Conservation (phyloP, 2,113 vertebrate species). For the Entomyzon cyanotis region DNA sequence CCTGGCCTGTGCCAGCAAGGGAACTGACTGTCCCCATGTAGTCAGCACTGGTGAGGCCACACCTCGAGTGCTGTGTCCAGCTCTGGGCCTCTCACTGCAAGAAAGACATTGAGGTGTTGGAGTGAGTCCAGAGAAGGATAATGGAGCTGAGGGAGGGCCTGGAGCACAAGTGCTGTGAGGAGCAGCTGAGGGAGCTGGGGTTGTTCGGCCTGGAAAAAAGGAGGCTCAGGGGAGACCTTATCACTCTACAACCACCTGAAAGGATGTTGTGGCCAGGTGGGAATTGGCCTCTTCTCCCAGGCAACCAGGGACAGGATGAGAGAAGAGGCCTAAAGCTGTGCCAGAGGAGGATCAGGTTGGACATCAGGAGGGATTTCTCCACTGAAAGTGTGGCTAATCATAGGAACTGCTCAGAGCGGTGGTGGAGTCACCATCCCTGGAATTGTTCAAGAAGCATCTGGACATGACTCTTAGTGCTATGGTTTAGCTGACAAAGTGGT, state of each 20-base stretch:
- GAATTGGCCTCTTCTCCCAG: neutral
- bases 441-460: neutral
- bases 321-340: neutral
- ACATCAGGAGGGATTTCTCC: too few species aligned
- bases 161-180: neutral
- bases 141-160: neutral
- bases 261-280: neutral
- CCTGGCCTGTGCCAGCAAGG: neutral
- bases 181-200: neutral
- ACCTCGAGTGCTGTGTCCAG: neutral
- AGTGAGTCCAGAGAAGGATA: neutral
- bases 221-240: neutral
- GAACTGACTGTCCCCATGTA: neutral
- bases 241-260: neutral
- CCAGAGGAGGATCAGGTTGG: neutral
- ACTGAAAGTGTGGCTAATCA: neutral
- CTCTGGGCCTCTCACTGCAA: neutral
- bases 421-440: neutral
- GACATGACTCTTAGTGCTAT: neutral
- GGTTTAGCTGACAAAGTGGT: neutral
- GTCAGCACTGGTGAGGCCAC: neutral
- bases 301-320: neutral
- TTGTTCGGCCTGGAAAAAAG: neutral
- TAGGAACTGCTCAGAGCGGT: neutral
- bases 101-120: neutral